These are phyloP conservation scores for Pempheris klunzingeri DNA, from an alignment of 2,797 vertebrate genomes.

Conservation along the genomic window DNA sequence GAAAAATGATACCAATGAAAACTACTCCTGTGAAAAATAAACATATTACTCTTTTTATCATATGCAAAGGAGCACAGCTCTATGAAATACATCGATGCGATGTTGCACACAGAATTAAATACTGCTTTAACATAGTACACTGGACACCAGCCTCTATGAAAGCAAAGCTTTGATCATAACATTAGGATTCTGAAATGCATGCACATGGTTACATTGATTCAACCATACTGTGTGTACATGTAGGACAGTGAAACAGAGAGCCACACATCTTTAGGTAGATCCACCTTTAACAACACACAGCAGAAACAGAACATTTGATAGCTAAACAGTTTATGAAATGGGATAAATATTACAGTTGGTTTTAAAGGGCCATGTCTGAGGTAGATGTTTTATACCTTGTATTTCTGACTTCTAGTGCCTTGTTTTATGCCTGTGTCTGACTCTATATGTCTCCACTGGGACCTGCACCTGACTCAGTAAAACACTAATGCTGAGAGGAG, in stretches of 20 bases:
- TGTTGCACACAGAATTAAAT: neutral
- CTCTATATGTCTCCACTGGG: conserved; percentile 48
- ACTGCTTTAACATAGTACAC: neutral
- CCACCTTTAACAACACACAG: neutral
- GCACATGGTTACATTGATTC: neutral
- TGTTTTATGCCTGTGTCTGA: conserved; percentile 48
- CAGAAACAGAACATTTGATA: no score
- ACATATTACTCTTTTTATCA: neutral
- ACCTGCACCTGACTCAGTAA: conserved; percentile 52
- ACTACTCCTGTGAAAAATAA: conserved; percentile 9
- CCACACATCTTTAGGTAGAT: conserved; percentile 18
- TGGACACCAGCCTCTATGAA: neutral
- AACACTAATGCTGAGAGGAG: conserved; percentile 42
- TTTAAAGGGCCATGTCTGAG: conserved; percentile 30
- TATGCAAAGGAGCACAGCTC: neutral
- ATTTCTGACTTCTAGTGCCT: conserved; percentile 52
- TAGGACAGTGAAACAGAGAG: neutral
- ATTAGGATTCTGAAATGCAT: neutral
- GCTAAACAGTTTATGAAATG: conserved; percentile 5
- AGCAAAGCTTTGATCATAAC: neutral
- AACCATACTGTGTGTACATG: neutral
- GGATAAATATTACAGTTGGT: conserved; percentile 27
- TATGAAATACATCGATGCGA: neutral
- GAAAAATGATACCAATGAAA: conserved; percentile 1
- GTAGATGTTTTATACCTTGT: conserved; percentile 39